Base-by-base conservation (phyloP, 2,888 invertebrate species). In the Adineta ricciae region DNA sequence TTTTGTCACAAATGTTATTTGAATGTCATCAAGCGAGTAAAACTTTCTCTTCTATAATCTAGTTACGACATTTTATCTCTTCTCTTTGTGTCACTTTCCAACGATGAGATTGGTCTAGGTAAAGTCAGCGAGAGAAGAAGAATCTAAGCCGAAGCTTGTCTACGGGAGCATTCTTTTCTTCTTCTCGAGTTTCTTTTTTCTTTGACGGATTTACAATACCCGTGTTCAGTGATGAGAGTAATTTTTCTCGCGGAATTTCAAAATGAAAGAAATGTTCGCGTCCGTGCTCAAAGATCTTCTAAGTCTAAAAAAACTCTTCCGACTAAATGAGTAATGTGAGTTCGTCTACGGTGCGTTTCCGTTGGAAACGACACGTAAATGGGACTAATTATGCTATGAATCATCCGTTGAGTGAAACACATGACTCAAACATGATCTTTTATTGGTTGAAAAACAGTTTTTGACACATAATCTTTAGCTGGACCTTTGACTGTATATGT, bases 381-480 rank as follows among this genome's bases (percentile, higher is more conserved):
- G n/a, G n/a, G n/a, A n/a, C n/a, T n/a, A n/a, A n/a, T n/a, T n/a
- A n/a, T n/a, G n/a, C n/a, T n/a, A n/a, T n/a, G n/a, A n/a, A n/a
- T n/a, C n/a, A n/a, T n/a, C n/a, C n/a, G n/a, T n/a, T n/a, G n/a
- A n/a, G n/a, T n/a, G n/a, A n/a, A n/a, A n/a, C n/a, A n/a, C n/a
- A n/a, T n/a, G n/a, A n/a, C n/a, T n/a, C n/a, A n/a, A n/a, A n/a
- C n/a, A n/a, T n/a, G 14, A 49, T 49, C 8, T 46, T 46, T 46
- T 46, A 46, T 46, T 46, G 46, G 83, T 49, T 82, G 32, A 32
- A 82, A 82, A 46, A 27, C n/a, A n/a, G 83, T 82, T 46, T 49
- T 82, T n/a, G 83, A 82, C n/a, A 82, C 32, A 49, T 82, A 82
- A 49, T 82, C 83, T 49, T 82, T 82, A 21, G 83, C 83, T 32